These are phyloP conservation scores for Drosophila navojoa DNA, from an alignment of 1,140 invertebrate genomes.

Conservation along the genomic window DNA sequence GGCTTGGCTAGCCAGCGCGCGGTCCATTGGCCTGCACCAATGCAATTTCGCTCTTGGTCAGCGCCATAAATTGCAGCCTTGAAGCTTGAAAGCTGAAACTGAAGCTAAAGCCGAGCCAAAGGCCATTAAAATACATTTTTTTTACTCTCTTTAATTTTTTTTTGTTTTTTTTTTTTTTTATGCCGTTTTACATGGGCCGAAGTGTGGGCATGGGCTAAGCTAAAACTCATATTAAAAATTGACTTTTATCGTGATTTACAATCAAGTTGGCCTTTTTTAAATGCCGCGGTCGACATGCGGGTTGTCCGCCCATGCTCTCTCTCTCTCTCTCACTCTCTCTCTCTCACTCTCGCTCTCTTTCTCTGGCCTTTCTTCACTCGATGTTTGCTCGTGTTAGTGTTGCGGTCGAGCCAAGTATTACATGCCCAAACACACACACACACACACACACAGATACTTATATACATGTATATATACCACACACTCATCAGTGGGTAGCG, in stretches of 20 bases:
- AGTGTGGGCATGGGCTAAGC: conserved; percentile 54
- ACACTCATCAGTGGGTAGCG: conserved; percentile 43
- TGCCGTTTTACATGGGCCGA: conserved; percentile 22
- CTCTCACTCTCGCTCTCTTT: too few relatives aligned
- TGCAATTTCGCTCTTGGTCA: conserved; percentile 77
- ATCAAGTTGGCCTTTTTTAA: conserved; percentile 80
- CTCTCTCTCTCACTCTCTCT: too few relatives aligned
- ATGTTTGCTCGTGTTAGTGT: conserved; percentile 60
- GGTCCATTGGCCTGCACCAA: conserved; percentile 32
- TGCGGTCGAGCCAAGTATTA: conserved; percentile 48
- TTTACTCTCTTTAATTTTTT: conserved; percentile 20
- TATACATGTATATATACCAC: not conserved
- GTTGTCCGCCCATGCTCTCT: conserved; percentile 28
- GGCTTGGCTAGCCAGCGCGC: not conserved
- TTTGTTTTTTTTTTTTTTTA: conserved; percentile 1
- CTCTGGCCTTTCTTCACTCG: conserved; percentile 1
- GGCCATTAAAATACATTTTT: conserved; percentile 74
- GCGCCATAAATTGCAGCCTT: conserved; percentile 78
- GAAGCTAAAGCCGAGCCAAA: conserved; percentile 61
- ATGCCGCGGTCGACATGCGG: conserved; percentile 79
- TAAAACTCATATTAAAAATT: conserved; percentile 82
- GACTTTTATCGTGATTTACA: conserved; percentile 82
- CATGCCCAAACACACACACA: conserved; percentile 34
- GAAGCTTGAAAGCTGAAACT: conserved; percentile 49
- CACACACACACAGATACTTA: not conserved